These are phyloP conservation scores for Agonum fuliginosum DNA, from an alignment of 2,888 invertebrate species.

Conservation along the genomic window DNA sequence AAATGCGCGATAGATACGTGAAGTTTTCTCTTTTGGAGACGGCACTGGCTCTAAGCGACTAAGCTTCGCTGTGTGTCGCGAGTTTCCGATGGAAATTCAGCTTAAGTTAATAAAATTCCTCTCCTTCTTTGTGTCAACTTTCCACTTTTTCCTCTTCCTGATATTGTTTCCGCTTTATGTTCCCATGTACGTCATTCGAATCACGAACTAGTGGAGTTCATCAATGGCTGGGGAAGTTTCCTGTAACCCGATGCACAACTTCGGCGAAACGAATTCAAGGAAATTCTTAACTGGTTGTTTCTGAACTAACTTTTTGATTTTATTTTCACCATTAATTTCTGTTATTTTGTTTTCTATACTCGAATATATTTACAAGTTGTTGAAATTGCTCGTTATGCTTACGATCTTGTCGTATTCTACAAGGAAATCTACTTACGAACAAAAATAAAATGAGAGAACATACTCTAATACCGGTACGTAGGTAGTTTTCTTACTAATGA, in stretches of 20 bases:
- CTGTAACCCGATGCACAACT: slow-evolving; percentile 42
- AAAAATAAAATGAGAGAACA: too few relatives aligned
- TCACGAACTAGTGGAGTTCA: slow-evolving; percentile 57
- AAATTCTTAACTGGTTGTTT: slow-evolving; percentile 52
- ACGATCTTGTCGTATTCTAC: too few relatives aligned
- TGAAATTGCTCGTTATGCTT: background rate
- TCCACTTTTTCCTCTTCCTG: slow-evolving; percentile 27
- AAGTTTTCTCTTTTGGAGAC: too few relatives aligned
- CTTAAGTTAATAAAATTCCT: slow-evolving; percentile 42
- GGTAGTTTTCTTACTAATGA: too few relatives aligned
- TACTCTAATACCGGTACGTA: too few relatives aligned
- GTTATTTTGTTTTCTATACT: slow-evolving; percentile 45
- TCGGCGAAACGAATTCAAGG: slow-evolving; percentile 41
- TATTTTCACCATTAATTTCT: slow-evolving; percentile 53
- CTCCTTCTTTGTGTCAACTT: slow-evolving; percentile 44
- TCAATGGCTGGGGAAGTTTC: slow-evolving; percentile 51
- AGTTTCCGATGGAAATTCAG: slow-evolving; percentile 36
- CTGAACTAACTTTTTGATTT: slow-evolving; percentile 53
- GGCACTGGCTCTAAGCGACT: too few relatives aligned
- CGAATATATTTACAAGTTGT: slow-evolving; percentile 26
- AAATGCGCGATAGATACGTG: too few relatives aligned
- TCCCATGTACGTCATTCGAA: slow-evolving; percentile 52
- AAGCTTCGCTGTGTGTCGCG: background rate
- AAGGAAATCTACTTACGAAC: too few relatives aligned
- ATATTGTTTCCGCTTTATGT: slow-evolving; percentile 58